Evolutionary conservation across 2,113 vertebrate genomes (phyloP), one percentile per base, ranked within the genome.

Genomic region (Eubucco bourcierii): DNA sequence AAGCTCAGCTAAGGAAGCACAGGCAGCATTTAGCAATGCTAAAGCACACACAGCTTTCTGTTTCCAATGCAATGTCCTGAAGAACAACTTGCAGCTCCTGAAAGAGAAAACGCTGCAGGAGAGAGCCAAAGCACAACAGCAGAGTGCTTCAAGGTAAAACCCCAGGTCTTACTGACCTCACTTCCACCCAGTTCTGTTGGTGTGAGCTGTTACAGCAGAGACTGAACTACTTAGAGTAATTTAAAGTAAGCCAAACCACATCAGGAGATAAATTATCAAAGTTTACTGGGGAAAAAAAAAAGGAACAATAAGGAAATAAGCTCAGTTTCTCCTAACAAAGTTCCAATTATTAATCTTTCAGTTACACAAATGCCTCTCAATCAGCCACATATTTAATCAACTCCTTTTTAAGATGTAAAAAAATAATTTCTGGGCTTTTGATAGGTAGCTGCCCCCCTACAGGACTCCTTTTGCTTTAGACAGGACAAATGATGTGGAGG

Each of bases 11-110:
- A 87, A 88, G 59, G 53, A 65, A 91, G 82, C 4, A 7, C 3
- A 85, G 55, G 25, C 65, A 71, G 37, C 33, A 25, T 37, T 83
- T 80, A 64, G 73, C 53, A 56, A 44, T 87, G 56, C 59, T 74
- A 88, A 92, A 93, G 77, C 90, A 80, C 77, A 59, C 14, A 10
- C 21, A 41, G 70, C 31, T 92, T 87, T 88, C 63, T 90, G 87
- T 89, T 88, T 92, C 80, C 82, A 84, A 1, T n/a, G 71, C 81
- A 72, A 60, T 39, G 81, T 84, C 84, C 63, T 73, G 46, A 15
- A 58, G 71, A 87, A 18, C 70, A 61, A 52, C 50, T 24, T 21
- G 53, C 33, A 68, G 50, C 78, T 86, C 56, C 89, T 73, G 87
- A 76, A 90, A 89, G 81, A 93, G 65, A 83, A 71, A 74, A 70